Evolutionary conservation across 2,888 invertebrate species (phyloP), one percentile per base, ranked within the genome.

Genomic region (Drosophila quinaria): DNA sequence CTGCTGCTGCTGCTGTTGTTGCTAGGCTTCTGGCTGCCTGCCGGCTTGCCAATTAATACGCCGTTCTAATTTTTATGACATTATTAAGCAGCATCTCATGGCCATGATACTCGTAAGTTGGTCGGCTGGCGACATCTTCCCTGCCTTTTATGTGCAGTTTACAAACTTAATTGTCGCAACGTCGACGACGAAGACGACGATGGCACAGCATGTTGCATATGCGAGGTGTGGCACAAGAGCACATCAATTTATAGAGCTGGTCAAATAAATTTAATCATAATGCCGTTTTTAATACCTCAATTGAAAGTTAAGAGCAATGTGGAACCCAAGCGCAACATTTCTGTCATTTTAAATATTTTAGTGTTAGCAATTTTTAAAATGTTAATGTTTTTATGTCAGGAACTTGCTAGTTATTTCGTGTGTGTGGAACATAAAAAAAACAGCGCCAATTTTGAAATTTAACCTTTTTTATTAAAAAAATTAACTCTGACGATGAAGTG

Each of bases 11-110:
- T 50, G 55, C 42, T 22, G 19, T 10, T 41, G 49, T 33, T 50
- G 51, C 15, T 35, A 39, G 42, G 42, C 35, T 47, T 49, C 47
- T 47, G 58, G 46, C 66, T 44, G 59, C 64, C 51, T 56, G 71
- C 58, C 6, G 56, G 67, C 74, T 63, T 80, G 87, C 87, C 86
- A 89, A 87, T 88, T 87, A 85, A 85, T 85, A 87, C 81, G 89
- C 89, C 87, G 84, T 89, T 89, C 87, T 87, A 87, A 87, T 87
- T 87, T 87, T 87, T 87, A 87, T 89, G 89, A 89, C 87, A 89
- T 87, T 89, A 87, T 87, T 87, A 87, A 87, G 81, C 78, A 82
- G 81, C 74, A 78, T 78, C 76, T 77, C 81, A 87, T 85, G 80
- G 65, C 61, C 74, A 75, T 78, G 81, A 81, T 79, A 67, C 77